Evolutionary conservation across 2,797 vertebrate species (phyloP), one percentile per base, ranked within the genome.

Genomic region (Serranus cabrilla): DNA sequence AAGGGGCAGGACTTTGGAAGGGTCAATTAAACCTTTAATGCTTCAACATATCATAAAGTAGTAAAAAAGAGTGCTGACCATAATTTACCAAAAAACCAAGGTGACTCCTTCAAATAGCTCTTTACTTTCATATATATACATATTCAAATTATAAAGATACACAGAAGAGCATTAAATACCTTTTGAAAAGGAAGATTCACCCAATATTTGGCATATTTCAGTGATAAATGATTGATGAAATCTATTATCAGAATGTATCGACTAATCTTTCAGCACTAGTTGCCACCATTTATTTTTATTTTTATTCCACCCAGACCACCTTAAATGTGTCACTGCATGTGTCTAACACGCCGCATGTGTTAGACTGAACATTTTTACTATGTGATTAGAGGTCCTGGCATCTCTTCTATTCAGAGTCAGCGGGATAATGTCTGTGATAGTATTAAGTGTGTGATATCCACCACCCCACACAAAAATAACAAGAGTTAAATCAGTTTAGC

Each of bases 401-500:
- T 31, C 27, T 14, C 21, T 25, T 14, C 3, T 14, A 18, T n/a
- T 43, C 16, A 6, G 13, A 47, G 11, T 43, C 42, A 23, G 23
- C 14, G 23, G 43, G 10, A 40, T 56, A 50, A 65, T 51, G 49
- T 1, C 8, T 2, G 13, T 54, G 21, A 54, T 54, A 10, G 43
- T 25, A 8, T 61, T 25, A 52, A 55, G 42, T 43, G 18, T 63
- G 47, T 52, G 51, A 54, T 34, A 55, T 46, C 17, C 17, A 10
- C 20, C 20, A 16, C 11, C 37, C 63, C 11, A 25, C 20, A 18
- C 23, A 51, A 16, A 46, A 60, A 21, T 11, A 34, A 55, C 50
- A 63, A 13, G 66, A 13, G 49, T 31, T 25, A 40, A 66, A 58
- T 55, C 49, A 68, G 59, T 73, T 61, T 13, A 34, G 62, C 9